Evolutionary conservation across 2,888 invertebrate genomes (phyloP), one percentile per base, ranked within the genome.

Genomic region (Chalcis sispes): DNA sequence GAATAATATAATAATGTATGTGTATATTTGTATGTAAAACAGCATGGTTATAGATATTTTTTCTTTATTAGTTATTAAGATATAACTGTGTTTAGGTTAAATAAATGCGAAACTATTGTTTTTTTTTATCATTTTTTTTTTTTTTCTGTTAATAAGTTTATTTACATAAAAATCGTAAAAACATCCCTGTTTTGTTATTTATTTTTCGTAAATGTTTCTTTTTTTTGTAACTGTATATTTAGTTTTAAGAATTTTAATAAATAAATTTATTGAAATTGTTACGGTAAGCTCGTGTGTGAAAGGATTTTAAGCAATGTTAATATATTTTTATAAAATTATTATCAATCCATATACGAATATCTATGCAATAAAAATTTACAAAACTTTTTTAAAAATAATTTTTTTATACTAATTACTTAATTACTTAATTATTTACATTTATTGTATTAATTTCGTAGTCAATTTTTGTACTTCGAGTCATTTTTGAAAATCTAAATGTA

Each of bases 11-110:
- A 25, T 13, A 42, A 48, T 18, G 8, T 46, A 50, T 58, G 58
- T 65, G 40, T 72, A 72, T 65, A 50, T 73, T 66, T 73, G 66
- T 73, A 59, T 27, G 72, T 66, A 67, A 65, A 61, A n/a, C n/a
- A n/a, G n/a, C 36, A 52, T 52, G 52, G 59, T 59, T 59, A 61
- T 42, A 73, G 29, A 67, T 73, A 73, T 74, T 67, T 62, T 54
- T 62, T 62, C 66, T 27, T 27, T 50, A 66, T 25, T 13, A 58
- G 18, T 48, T 48, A n/a, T 50, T 32, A 56, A 13, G 32, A 50
- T 15, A 25, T 59, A 42, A 58, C 50, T 36, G 7, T 62, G 29
- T 48, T 56, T 61, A 62, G 61, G 15, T 42, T 27, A 18, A 56
- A 20, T 58, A 64, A 56, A 23, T 56, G 25, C 18, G 58, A 48